Percentiles rank a stretch among this genome's conserved stretches.
Evolutionary conservation across 1,140 invertebrate genomes (phyloP).

Genomic region (Microvelia longipes): DNA sequence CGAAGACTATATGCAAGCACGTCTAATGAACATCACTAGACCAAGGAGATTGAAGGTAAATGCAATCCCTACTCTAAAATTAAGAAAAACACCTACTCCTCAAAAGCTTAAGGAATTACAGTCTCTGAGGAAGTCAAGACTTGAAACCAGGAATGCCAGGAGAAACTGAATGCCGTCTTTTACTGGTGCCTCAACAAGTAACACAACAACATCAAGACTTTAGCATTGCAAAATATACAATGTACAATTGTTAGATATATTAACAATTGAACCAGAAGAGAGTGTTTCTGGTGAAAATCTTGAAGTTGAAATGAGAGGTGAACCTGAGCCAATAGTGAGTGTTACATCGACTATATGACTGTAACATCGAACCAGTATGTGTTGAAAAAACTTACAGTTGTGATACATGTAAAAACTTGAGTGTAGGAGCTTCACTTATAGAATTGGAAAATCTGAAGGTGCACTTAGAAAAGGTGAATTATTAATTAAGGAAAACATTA

Average conservation of each 20-base stretch:
- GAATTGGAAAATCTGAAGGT: background rate
- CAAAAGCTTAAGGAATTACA: background rate
- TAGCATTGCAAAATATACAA: too few relatives aligned
- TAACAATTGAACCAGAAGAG: background rate
- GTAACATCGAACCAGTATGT: background rate
- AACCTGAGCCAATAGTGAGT: background rate
- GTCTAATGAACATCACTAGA: background rate
- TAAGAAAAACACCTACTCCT: background rate
- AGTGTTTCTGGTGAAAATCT: background rate
- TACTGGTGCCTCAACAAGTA: too few relatives aligned
- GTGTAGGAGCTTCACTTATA: background rate
- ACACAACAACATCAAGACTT: too few relatives aligned
- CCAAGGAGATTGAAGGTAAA: background rate
- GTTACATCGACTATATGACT: background rate
- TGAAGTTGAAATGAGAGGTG: background rate
- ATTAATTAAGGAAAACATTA: background rate
- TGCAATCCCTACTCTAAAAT: background rate
- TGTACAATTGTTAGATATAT: too few relatives aligned
- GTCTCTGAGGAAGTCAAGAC: background rate
- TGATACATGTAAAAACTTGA: background rate
- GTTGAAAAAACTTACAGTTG: background rate
- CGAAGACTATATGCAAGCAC: background rate
- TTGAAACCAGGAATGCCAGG: background rate
- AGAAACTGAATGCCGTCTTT: too few relatives aligned
- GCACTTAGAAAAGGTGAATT: background rate